Percentiles rank a stretch among this genome's conserved stretches.
Evolutionary conservation across 2,888 invertebrate species (phyloP).

Genomic region (Plebejus argus): DNA sequence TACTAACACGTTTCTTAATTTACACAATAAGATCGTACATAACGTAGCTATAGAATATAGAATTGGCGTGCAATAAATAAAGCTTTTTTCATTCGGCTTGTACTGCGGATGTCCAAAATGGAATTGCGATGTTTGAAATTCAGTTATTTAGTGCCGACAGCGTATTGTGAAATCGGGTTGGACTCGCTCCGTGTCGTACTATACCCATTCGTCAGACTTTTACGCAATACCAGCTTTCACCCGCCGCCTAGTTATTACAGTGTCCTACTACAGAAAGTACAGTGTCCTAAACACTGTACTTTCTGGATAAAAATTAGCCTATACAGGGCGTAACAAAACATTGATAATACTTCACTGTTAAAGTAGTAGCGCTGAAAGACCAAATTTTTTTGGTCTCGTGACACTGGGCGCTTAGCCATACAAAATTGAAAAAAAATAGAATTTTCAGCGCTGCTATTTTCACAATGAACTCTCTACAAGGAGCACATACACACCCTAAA

Average conservation of each 20-base stretch:
- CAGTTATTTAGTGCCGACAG: slow-evolving; percentile 41
- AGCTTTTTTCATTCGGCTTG: slow-evolving; percentile 7
- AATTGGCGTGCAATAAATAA: slow-evolving; percentile 7
- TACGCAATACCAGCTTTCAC: not conserved
- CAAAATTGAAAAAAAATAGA: no score
- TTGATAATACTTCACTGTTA: no score
- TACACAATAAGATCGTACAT: not conserved
- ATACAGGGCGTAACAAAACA: no score
- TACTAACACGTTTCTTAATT: no score
- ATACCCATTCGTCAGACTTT: not conserved
- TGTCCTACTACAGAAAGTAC: no score
- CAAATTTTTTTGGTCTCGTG: no score
- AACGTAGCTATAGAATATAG: not conserved
- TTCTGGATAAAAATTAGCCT: not conserved
- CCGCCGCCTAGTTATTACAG: not conserved
- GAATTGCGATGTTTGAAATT: slow-evolving; percentile 39
- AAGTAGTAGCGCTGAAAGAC: no score
- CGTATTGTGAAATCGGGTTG: slow-evolving; percentile 43
- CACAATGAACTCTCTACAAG: no score
- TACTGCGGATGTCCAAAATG: slow-evolving; percentile 35
- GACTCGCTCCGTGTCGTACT: slow-evolving; percentile 38
- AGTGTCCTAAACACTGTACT: not conserved
- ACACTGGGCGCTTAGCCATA: no score
- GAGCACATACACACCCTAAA: no score
- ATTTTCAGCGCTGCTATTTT: no score